Evolutionary conservation across 2,888 invertebrate species (phyloP).

Genomic region (Tineola bisselliella): DNA sequence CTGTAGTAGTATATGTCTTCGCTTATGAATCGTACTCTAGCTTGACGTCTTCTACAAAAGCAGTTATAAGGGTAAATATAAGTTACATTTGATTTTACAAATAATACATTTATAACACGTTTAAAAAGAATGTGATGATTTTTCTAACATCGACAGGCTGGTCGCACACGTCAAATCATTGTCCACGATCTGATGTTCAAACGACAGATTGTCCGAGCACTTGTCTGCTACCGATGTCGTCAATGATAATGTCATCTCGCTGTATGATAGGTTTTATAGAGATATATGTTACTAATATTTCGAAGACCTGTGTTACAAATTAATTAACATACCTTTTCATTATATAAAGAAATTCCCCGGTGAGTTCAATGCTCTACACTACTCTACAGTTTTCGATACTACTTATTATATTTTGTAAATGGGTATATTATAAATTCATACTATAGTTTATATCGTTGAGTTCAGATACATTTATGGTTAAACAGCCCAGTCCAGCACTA

Average conservation of each 20-base stretch:
- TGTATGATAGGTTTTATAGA: slow-evolving; percentile 2
- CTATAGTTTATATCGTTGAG: too few species aligned
- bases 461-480: too few species aligned
- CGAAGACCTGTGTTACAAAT: neutral
- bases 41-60: too few species aligned
- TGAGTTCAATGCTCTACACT: neutral
- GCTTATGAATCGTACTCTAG: too few species aligned
- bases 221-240: slow-evolving; percentile 36
- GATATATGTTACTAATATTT: neutral
- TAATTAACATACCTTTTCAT: neutral
- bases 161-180: slow-evolving; percentile 6
- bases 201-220: slow-evolving; percentile 36
- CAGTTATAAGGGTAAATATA: too few species aligned
- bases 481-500: too few species aligned
- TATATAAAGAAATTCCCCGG: neutral
- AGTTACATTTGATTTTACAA: too few species aligned
- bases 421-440: too few species aligned
- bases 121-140: neutral
- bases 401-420: too few species aligned
- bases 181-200: slow-evolving; percentile 16
- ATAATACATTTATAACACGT: neutral
- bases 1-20: too few species aligned
- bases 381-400: too few species aligned
- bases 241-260: slow-evolving; percentile 34
- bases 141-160: neutral